Base-by-base conservation (phyloP, 2,797 vertebrate species). In the Anolis apletophallus region DNA sequence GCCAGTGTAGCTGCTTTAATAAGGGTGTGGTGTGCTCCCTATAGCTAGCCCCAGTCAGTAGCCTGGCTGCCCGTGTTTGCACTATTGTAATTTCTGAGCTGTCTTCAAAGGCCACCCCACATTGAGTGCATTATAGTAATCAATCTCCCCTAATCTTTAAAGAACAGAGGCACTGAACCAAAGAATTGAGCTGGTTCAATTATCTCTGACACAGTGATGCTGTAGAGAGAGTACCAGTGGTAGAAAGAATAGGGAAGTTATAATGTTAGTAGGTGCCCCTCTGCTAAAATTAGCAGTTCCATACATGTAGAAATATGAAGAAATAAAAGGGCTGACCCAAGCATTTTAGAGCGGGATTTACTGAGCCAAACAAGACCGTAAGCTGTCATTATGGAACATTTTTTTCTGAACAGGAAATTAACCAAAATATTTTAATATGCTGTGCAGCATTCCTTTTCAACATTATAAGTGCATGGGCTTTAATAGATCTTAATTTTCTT, bases 381-480 rank as follows among this genome's bases (percentile, higher is more conserved):
- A 78, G 32, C 64, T 78, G 74, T 85, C 74, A 85, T 85, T 85
- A 78, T 69, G 50, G 46, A 85, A 32, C 74, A 77, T 78, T 77
- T 78, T n/a, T 78, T 77, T 77, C 74, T 69, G 74, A 77, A 54
- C 83, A 77, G 74, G 83, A 85, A 85, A 85, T 77, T 69, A 77
- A 76, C 50, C 50, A 34, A 67, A 67, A 77, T 59, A 85, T 69
- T 78, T 64, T 76, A 52, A 77, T 68, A 64, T 67, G 0, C 68
- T 88, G 77, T 29, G 8, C 52, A 57, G 23, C 57, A 67, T 64
- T 54, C 17, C 29, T 81, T 52, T 74, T 85, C 19, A 80, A 68
- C 59, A 71, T 75, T 75, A 75, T 78, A 69, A 85, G 71, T 34
- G n/a, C 12, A 72, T 50, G 67, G 36, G 10, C 54, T 80, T 90